A percentile compares a stretch with the other conserved stretches of the same genome.
These are phyloP conservation scores for Athene noctua DNA, from an alignment of 2,113 vertebrate species.

Conservation along the genomic window DNA sequence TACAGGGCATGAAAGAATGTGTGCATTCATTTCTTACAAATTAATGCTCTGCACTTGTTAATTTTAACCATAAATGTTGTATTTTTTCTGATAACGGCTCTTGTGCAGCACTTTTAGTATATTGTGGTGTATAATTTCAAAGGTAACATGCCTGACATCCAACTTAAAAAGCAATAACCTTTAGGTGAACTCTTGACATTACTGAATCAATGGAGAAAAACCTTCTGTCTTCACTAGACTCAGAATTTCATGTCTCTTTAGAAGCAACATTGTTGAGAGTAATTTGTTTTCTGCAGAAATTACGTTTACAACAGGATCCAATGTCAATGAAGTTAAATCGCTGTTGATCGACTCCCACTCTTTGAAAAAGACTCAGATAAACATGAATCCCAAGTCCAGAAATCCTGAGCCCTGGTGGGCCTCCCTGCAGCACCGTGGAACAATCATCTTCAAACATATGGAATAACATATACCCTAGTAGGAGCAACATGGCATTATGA, in stretches of 20 bases:
- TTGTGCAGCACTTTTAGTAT: background rate
- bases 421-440: background rate
- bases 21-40: background rate
- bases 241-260: background rate
- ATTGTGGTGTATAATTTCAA: background rate
- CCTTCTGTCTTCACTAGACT: background rate
- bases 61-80: background rate
- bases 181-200: background rate
- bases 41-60: background rate
- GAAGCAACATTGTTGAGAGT: background rate
- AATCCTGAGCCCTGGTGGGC: background rate
- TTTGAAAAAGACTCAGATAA: background rate
- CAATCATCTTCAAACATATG: accelerated
- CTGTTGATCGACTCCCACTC: background rate
- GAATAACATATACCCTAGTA: background rate
- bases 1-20: background rate
- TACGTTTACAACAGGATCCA: background rate
- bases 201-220: background rate
- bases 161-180: background rate
- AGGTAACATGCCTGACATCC: background rate
- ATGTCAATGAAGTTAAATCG: background rate
- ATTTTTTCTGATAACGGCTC: background rate
- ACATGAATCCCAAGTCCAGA: background rate
- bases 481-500: background rate
- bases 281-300: background rate